Evolutionary conservation across 2,888 invertebrate genomes (phyloP).

Genomic region (Dastarcus helophoroides): DNA sequence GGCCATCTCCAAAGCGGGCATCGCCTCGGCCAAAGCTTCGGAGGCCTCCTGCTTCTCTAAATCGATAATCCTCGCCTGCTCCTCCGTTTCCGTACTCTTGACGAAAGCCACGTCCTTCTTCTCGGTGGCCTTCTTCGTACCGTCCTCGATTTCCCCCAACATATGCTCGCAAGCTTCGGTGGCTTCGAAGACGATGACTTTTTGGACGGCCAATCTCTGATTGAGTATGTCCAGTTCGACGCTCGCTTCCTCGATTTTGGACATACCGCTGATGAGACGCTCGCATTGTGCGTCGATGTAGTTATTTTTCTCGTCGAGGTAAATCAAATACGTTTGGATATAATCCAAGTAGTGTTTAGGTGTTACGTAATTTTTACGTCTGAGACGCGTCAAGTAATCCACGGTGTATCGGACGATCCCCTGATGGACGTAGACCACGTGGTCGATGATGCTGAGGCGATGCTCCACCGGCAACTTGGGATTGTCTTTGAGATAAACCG

Average conservation of each 20-base stretch:
- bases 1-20: constrained; percentile 77
- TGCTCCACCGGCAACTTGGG: constrained; percentile 28
- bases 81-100: constrained; percentile 73
- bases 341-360: constrained; percentile 88
- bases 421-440: constrained; percentile 78
- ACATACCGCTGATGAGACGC: constrained; percentile 55
- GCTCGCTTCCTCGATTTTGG: constrained; percentile 82
- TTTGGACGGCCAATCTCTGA: constrained; percentile 68
- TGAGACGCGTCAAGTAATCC: constrained; percentile 60
- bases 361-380: constrained; percentile 78
- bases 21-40: constrained; percentile 63
- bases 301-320: constrained; percentile 60
- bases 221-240: constrained; percentile 70
- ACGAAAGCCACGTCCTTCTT: constrained; percentile 72
- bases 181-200: constrained; percentile 70
- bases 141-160: constrained; percentile 61
- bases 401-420: constrained; percentile 58
- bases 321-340: constrained; percentile 63
- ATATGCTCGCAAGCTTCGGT: constrained; percentile 70
- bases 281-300: constrained; percentile 55
- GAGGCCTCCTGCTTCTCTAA: constrained; percentile 79
- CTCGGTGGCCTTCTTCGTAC: constrained; percentile 57
- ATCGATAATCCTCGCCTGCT: constrained; percentile 65
- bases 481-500: constrained; percentile 65
- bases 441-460: constrained; percentile 61